Evolutionary conservation across 2,113 vertebrate genomes (phyloP), one percentile per base, ranked within the genome.

Genomic region (Forbesichthys agassizii): DNA sequence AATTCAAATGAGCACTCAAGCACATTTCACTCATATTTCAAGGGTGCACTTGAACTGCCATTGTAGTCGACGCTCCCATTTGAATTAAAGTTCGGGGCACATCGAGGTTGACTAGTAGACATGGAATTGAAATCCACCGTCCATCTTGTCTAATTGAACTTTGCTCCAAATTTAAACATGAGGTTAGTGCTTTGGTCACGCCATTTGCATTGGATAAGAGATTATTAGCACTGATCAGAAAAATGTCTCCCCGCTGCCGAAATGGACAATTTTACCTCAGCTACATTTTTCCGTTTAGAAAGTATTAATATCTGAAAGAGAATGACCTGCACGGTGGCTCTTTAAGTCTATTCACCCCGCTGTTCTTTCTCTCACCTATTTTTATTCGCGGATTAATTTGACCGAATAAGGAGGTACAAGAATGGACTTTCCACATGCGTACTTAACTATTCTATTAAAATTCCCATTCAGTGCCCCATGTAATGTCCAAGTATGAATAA

Each of bases 401-500:
- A 93, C 94, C 93, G 92, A 93, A 94, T 94, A 96, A 95, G 95
- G 93, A 92, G 93, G 92, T 93, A 93, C 92, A 48, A 84, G 88
- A 92, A 93, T 91, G 90, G 92, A 90, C 90, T 91, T 91, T 90
- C 83, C 81, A 79, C 88, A 85, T 81, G 88, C 78, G 88, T 90
- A 89, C 95, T 98, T 98, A 97, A 98, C 95, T 98, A 98, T 98
- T 98, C 96, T 97, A 99, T 99, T 99, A 99, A 98, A 98, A 96
- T 95, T 94, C 93, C 95, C 94, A 98, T 98, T 98, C 95, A 95
- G 92, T 92, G 93, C 94, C 93, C 93, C 93, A 81, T 79, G 94
- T 96, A 95, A 96, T 95, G 95, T 96, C 95, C 93, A 94, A 95
- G 90, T 94, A 93, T 96, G 96, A 98, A 96, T 97, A 97, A 98